Evolutionary conservation across 2,888 invertebrate species (phyloP), one percentile per base, ranked within the genome.

Genomic region (Plusia festucae): DNA sequence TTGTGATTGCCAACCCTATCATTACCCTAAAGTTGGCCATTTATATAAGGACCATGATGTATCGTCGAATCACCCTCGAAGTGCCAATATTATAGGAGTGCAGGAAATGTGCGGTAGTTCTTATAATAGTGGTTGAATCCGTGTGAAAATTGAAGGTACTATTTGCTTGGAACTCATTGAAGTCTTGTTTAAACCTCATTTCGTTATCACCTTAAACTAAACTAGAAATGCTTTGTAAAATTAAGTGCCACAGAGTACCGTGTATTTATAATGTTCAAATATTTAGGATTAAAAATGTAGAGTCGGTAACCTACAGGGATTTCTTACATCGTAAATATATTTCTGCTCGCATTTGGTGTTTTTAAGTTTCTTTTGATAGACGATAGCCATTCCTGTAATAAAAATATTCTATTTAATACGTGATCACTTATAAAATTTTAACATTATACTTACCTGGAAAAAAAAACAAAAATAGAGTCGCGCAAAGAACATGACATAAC

Each of bases 71-170:
- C 62, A 73, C 81, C 81, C 80, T 78, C 83, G 73, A 60, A 72
- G 68, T 78, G 78, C 83, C 81, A 79, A 81, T 81, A 82, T 82
- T 81, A 83, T 86, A 86, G 85, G 82, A 75, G 81, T 81, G 74
- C 75, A 84, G 84, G 86, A 86, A 86, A 82, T 85, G 84, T 83
- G 83, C 84, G 89, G 86, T 79, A 82, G 91, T 76, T 90, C 92
- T 85, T 76, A 82, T 81, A 85, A 88, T 79, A 86, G 76, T 91
- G 90, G 92, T 82, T 79, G 81, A 60, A 70, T 70, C 70, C 76
- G 75, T 82, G 72, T 77, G 65, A 75, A 63, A 77, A 71, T 68
- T 73, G 20, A 2, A 49, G 18, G 30, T 87, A 87, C 88, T 65
- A 84, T 56, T 63, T 52, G 62, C 66, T 61, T 57, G 6, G 9